Evolutionary conservation across 2,888 invertebrate genomes (phyloP).

Genomic region (Troides aeacus): DNA sequence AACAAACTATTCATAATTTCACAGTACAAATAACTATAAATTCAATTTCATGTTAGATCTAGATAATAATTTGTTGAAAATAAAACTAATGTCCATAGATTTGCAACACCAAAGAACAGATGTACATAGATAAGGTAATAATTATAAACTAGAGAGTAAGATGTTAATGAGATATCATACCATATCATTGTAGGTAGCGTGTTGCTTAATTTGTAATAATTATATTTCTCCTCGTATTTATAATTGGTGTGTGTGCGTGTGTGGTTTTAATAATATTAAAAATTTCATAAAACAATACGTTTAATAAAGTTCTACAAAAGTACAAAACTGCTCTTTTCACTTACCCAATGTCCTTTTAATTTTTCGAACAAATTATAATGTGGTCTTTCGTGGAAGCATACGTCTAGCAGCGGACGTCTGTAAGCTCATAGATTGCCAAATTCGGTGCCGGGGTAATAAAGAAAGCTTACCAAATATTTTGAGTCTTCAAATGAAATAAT

Average conservation of each 20-base stretch:
- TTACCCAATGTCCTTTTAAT: background rate
- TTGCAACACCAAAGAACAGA: slow-evolving; percentile 28
- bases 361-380: background rate
- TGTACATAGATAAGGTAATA: slow-evolving; percentile 16
- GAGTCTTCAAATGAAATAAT: no score
- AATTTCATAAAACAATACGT: slow-evolving; percentile 47
- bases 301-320: slow-evolving; percentile 58
- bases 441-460: no score
- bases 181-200: slow-evolving; percentile 55
- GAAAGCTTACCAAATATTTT: no score
- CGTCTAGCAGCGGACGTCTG: background rate
- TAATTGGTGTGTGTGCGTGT: slow-evolving; percentile 53
- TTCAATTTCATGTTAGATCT: background rate
- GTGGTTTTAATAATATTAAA: slow-evolving; percentile 50
- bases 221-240: slow-evolving; percentile 49
- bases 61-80: background rate
- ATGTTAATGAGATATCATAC: slow-evolving; percentile 42
- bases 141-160: slow-evolving; percentile 18
- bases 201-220: slow-evolving; percentile 37
- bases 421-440: background rate
- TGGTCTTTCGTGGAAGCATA: background rate
- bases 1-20: slow-evolving; percentile 1
- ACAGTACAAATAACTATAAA: slow-evolving; percentile 19
- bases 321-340: slow-evolving; percentile 42
- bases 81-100: slow-evolving; percentile 9